phyloP scores from a whole-genome alignment of 2,888 invertebrate genomes.

The Microctonus aethiopoides region DNA sequence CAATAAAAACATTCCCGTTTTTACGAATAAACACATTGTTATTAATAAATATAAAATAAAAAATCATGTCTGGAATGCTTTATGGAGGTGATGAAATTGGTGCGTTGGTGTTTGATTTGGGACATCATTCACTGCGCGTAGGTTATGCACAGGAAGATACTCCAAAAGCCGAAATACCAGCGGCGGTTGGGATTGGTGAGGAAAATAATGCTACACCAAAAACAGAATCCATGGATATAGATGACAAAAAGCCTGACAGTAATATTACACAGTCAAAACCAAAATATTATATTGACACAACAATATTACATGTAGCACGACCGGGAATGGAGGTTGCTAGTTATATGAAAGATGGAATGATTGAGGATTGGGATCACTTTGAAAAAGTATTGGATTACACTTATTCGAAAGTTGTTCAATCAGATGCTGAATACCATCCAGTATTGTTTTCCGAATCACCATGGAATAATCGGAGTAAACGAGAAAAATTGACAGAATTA shows the following conservation, averaged over 20 bases:
- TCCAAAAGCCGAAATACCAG: constrained; percentile 98
- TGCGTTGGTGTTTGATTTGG: constrained; percentile 97
- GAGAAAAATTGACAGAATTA: constrained; percentile 95
- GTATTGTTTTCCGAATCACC: constrained; percentile 98
- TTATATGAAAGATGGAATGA: constrained; percentile 98
- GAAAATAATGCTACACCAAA: constrained; percentile 71
- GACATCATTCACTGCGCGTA: constrained; percentile 88
- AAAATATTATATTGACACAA: constrained; percentile 93
- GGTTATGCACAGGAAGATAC: constrained; percentile 98
- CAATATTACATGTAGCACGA: constrained; percentile 89
- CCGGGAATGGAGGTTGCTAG: constrained; percentile 85
- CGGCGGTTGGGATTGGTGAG: constrained; percentile 88
- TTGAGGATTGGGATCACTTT: constrained; percentile 99
- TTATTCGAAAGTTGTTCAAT: constrained; percentile 92
- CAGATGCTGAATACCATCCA: constrained; percentile 95
- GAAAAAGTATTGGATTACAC: constrained; percentile 94
- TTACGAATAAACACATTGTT: too few relatives aligned
- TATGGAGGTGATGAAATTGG: constrained; percentile 99
- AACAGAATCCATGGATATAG: constrained; percentile 74
- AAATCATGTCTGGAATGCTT: constrained; percentile 73
- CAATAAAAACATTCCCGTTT: too few relatives aligned
- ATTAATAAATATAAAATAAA: too few relatives aligned
- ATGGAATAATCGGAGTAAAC: constrained; percentile 92
- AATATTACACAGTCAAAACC: constrained; percentile 74
- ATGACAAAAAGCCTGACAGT: constrained; percentile 80